These are phyloP conservation scores for Hemistola chrysoprasaria DNA, from an alignment of 2,888 invertebrate species.

Conservation along the genomic window DNA sequence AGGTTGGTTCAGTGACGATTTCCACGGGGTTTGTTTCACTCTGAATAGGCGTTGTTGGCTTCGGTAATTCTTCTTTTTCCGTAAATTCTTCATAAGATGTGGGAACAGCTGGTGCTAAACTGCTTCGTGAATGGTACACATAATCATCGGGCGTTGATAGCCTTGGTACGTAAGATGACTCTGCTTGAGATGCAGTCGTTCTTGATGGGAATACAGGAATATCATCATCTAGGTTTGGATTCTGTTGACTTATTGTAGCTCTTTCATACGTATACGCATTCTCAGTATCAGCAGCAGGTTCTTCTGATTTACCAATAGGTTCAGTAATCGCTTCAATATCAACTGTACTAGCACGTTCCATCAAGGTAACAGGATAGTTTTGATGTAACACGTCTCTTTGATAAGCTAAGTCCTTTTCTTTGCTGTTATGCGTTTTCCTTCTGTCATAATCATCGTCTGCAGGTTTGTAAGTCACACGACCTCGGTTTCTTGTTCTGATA, in stretches of 20 bases:
- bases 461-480: conserved; percentile 76
- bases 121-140: conserved; percentile 50
- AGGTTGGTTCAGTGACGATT: conserved; percentile 46
- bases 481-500: conserved; percentile 68
- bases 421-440: conserved; percentile 45
- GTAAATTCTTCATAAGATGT: conserved; percentile 46
- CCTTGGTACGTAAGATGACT: conserved; percentile 50
- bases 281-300: conserved; percentile 54
- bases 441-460: conserved; percentile 63
- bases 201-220: conserved; percentile 31
- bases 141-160: conserved; percentile 48
- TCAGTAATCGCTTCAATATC: conserved; percentile 75
- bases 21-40: conserved; percentile 42
- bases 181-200: conserved; percentile 45
- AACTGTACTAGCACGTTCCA: conserved; percentile 72
- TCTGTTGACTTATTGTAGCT: conserved; percentile 53
- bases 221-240: conserved; percentile 48
- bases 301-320: conserved; percentile 43
- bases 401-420: conserved; percentile 78
- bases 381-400: conserved; percentile 84
- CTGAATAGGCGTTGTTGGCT: conserved; percentile 47
- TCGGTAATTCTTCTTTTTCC: conserved; percentile 47
- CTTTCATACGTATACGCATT: conserved; percentile 71
- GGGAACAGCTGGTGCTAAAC: conserved; percentile 48
- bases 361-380: conserved; percentile 83